phyloP scores from a whole-genome alignment of 2,113 vertebrate species.

The Larimichthys crocea region DNA sequence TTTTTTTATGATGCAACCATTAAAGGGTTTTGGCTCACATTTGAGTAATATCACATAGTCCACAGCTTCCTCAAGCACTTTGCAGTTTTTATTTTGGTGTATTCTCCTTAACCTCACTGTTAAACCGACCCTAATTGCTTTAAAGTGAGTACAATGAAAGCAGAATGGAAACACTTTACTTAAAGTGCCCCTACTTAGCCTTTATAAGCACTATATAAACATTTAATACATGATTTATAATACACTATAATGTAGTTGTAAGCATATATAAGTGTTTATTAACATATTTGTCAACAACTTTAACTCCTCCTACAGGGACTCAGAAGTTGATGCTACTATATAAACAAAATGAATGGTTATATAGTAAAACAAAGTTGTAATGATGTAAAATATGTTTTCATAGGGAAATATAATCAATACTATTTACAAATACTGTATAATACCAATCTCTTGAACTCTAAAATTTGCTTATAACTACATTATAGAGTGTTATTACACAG shows the following conservation, averaged over 20 bases:
- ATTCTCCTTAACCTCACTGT: neutral
- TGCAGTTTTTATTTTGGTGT: conserved; percentile 7
- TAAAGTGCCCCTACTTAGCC: neutral
- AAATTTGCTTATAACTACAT: neutral
- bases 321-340: neutral
- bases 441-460: neutral
- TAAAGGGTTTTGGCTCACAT: conserved; percentile 39
- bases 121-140: conserved; percentile 23
- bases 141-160: neutral
- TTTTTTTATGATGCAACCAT: conserved; percentile 43
- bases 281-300: neutral
- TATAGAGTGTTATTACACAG: too few species aligned
- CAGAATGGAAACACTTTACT: neutral
- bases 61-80: conserved; percentile 9
- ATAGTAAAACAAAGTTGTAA: neutral
- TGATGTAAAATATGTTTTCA: neutral
- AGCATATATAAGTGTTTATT: neutral
- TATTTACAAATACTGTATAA: neutral
- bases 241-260: neutral
- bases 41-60: conserved; percentile 20
- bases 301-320: too few species aligned
- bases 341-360: neutral
- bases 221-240: neutral
- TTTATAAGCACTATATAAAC: neutral
- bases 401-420: neutral